Base-by-base conservation (phyloP, 2,113 vertebrate genomes). In the Dendropsophus ebraccatus region DNA sequence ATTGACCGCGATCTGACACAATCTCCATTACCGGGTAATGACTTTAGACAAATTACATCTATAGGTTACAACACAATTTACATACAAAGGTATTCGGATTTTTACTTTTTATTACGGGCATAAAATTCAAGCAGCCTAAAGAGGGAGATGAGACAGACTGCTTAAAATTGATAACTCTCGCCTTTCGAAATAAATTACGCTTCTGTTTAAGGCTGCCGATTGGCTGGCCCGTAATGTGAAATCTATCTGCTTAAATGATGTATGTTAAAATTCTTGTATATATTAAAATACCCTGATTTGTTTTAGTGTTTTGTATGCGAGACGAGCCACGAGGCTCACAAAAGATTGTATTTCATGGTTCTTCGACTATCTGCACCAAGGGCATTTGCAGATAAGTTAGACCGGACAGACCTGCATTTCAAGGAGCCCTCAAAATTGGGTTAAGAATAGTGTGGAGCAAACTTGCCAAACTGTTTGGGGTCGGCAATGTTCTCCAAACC, bases 21-120 rank as follows among this genome's bases (percentile, higher is more conserved):
- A 79, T 87, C 54, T 84, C 86, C 65, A 84, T 76, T 82, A 81
- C 56, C 9, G 35, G 45, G 62, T 82, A 82, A 70, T 70, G 62
- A 47, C 62, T 82, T 82, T 69, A 52, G 62, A 82, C 62, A 69
- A 82, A 82, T 82, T 82, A 82, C 62, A 82, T 82, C 45, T 70
- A 45, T 69, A 81, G 62, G 62, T 82, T 67, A 82, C 80, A 82
- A 82, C 41, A 82, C 62, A 82, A 82, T 50, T 82, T 70, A 70
- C 80, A 82, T 81, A 70, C 80, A 82, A 82, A 82, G 41, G 60
- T 52, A 25, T 50, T 52, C 80, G 52, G 60, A 67, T 69, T 81
- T 81, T 45, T 45, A 62, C 2, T 50, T 70, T 67, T 82, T 82
- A 82, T 62, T 50, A 82, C 45, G 16, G 45, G 47, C 56, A 82